These are phyloP conservation scores for Arbacia lixula DNA, from an alignment of 53 echinoderm and acorn worm genomes.

Conservation along the genomic window DNA sequence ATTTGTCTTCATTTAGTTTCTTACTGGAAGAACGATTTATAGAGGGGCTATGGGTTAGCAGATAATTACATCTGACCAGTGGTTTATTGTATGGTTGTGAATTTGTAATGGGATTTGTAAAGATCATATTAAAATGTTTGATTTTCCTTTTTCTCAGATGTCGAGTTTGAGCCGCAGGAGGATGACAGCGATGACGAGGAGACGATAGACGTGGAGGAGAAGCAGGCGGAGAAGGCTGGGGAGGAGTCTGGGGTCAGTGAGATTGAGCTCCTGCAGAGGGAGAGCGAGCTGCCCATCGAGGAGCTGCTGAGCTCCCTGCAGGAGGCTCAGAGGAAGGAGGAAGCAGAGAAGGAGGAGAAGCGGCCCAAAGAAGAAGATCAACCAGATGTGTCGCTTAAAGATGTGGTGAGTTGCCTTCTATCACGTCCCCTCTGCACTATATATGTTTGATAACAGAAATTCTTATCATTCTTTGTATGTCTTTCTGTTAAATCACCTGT, in stretches of 20 bases:
- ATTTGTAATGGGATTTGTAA: too few relatives aligned
- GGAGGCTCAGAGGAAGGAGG: constrained; percentile 52
- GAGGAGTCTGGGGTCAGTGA: constrained; percentile 74
- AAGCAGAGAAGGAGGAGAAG: constrained; percentile 4
- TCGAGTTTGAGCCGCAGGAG: constrained; percentile 80
- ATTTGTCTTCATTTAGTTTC: too few relatives aligned
- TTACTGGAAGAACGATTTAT: too few relatives aligned
- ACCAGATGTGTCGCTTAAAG: constrained; percentile 57
- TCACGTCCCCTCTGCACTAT: too few relatives aligned
- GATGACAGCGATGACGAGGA: constrained; percentile 94
- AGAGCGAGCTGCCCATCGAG: constrained; percentile 93
- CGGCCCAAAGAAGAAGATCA: constrained; percentile 9
- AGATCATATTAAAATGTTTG: too few relatives aligned
- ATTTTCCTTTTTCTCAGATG: constrained; percentile 58
- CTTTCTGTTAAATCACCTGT: too few relatives aligned
- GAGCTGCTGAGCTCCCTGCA: constrained; percentile 78
- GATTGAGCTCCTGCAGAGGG: constrained; percentile 84
- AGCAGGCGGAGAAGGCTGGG: constrained; percentile 70
- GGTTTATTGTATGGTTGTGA: too few relatives aligned
- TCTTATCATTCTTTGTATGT: too few relatives aligned
- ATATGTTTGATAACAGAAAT: too few relatives aligned
- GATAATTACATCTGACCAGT: too few relatives aligned
- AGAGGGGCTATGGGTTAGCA: too few relatives aligned
- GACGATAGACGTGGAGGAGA: constrained; percentile 96
- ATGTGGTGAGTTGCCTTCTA: constrained; percentile 69